Percentiles rank a stretch among this genome's conserved stretches.
phyloP scores from a whole-genome alignment of 2,888 invertebrate genomes.

The Lypha dubia region DNA sequence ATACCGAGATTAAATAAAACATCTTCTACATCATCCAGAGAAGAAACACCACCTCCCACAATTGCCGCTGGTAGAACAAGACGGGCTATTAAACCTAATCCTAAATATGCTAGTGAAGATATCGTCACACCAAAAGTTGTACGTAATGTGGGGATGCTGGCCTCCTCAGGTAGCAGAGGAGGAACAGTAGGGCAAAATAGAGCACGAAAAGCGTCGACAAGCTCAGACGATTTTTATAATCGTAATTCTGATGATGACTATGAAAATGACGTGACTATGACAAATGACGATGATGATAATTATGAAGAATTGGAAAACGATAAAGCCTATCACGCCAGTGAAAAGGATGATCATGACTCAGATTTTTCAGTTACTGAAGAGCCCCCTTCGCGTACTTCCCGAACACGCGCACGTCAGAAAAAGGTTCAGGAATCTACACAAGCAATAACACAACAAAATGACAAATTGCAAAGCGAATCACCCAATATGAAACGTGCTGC shows the following conservation, averaged over 20 bases:
- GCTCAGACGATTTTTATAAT: conserved; percentile 76
- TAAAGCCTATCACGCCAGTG: conserved; percentile 76
- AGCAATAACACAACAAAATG: conserved; percentile 34
- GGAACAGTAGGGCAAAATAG: conserved; percentile 52
- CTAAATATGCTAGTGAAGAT: conserved; percentile 82
- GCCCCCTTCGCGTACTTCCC: conserved; percentile 9
- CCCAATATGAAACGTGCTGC: conserved; percentile 40
- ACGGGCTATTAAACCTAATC: conserved; percentile 83
- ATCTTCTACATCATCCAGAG: conserved; percentile 46
- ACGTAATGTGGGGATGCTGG: conserved; percentile 74
- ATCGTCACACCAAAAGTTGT: conserved; percentile 79
- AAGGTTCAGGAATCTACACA: conserved; percentile 5
- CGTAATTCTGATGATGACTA: conserved; percentile 75
- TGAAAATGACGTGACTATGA: conserved; percentile 55
- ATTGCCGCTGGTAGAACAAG: conserved; percentile 81
- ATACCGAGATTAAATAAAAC: conserved; percentile 63
- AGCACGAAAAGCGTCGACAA: conserved; percentile 70
- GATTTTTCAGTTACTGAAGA: conserved; percentile 70
- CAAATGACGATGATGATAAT: conserved; percentile 68
- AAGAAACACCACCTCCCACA: conserved; percentile 75
- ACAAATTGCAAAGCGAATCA: conserved; percentile 38
- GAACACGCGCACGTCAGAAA: conserved; percentile 56
- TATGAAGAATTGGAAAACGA: conserved; percentile 75
- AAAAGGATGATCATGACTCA: conserved; percentile 75
- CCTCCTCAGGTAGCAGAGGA: conserved; percentile 61